These are phyloP conservation scores for Microtus oregoni DNA, from an alignment of 2,113 vertebrate genomes.

Conservation along the genomic window DNA sequence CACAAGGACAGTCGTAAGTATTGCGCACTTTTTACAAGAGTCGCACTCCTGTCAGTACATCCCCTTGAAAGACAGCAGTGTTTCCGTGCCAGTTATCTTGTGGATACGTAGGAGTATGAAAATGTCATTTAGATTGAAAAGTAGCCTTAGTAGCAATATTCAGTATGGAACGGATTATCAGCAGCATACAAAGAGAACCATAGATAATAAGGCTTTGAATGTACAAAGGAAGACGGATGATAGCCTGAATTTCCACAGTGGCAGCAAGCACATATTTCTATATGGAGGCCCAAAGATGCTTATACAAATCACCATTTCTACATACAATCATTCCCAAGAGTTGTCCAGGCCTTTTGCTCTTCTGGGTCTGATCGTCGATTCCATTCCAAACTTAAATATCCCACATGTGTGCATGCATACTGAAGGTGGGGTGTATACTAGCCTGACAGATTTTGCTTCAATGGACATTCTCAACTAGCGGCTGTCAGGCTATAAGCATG, in stretches of 20 bases:
- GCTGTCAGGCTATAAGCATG: conserved; percentile 51
- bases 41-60: not conserved
- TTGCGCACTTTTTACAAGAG: conserved; percentile 38
- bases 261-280: conserved; percentile 10
- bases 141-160: not conserved
- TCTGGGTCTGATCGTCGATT: not conserved
- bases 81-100: not conserved
- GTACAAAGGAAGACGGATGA: conserved; percentile 5
- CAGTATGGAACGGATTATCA: not conserved
- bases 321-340: not conserved
- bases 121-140: conserved; percentile 34
- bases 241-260: not conserved
- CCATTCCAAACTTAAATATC: not conserved
- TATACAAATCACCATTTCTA: conserved; percentile 22
- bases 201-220: conserved; percentile 45
- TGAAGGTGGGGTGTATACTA: not conserved
- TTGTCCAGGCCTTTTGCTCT: conserved; percentile 15
- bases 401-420: not conserved
- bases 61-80: not conserved
- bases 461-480: conserved; percentile 20
- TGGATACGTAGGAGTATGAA: conserved; percentile 3
- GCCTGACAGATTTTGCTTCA: conserved; percentile 42
- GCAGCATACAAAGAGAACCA: not conserved
- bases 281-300: conserved; percentile 17
- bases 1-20: conserved; percentile 9